Evolutionary conservation across 1,140 invertebrate genomes (phyloP), one percentile per base, ranked within the genome.

Genomic region (Solen grandis): DNA sequence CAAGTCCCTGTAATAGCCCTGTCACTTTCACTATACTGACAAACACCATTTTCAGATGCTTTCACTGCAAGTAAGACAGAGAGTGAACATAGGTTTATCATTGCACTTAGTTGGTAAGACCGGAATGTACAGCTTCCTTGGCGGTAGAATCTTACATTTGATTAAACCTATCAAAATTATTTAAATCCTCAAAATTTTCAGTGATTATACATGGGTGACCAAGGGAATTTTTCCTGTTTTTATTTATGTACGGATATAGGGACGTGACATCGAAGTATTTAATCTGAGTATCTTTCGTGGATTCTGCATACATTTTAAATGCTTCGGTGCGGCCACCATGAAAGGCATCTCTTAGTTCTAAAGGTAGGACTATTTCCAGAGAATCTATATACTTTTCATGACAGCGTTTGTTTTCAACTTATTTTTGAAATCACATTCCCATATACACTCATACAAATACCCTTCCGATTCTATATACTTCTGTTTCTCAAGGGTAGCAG

Each of bases 21-120:
- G 13, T 14, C 14, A 16, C 13, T 60, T 14, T 27, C 57, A 60
- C 13, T 60, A 60, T 60, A 54, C 85, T 87, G 19, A 87, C 36
- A 10, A 35, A 29, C 0, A 87, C 27, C 55, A 86, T 86, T 5
- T 76, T 54, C n/a, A 87, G 33, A 19, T 27, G 25, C 27, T 41
- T 22, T 68, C 65, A 46, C 35, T 68, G 65, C 65, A 68, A 38
- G 41, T 38, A 27, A 35, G 65, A 68, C 65, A 68, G 35, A 68
- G 41, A 46, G 35, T 68, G 65, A 68, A 68, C 65, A 68, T 68
- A 38, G 50, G 65, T 50, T 68, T 68, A 4, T 41, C 65, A 25
- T 68, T 68, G 27, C 65, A 68, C 33, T 68, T 68, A 13, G 41
- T 46, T 46, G 65, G 65, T 68, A 68, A 46, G 14, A 68, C 65